phyloP scores from a whole-genome alignment of 2,113 vertebrate species.

The Podiceps cristatus region DNA sequence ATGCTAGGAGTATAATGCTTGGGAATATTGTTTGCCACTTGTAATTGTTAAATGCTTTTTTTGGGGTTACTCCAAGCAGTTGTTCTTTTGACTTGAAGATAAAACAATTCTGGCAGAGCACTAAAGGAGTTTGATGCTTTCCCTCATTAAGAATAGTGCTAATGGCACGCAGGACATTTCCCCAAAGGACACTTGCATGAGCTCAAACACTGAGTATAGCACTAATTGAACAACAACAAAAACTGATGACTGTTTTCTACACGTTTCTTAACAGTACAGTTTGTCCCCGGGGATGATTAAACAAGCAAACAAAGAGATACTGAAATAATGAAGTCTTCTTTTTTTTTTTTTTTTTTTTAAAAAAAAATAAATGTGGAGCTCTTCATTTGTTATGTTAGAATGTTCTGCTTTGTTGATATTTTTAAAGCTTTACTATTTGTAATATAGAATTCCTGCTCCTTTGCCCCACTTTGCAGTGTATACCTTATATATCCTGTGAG shows the following conservation, averaged over 20 bases:
- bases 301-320: slow-evolving; percentile 72
- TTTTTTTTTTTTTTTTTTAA: slow-evolving; percentile 38
- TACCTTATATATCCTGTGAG: slow-evolving; percentile 60
- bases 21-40: slow-evolving; percentile 75
- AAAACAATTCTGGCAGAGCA: slow-evolving; percentile 80
- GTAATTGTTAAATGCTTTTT: slow-evolving; percentile 76
- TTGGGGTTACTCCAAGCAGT: slow-evolving; percentile 78
- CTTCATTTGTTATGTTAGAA: slow-evolving; percentile 57
- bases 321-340: slow-evolving; percentile 75
- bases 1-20: slow-evolving; percentile 57
- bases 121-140: slow-evolving; percentile 78
- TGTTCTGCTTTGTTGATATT: slow-evolving; percentile 62
- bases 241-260: slow-evolving; percentile 74
- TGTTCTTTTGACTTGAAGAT: slow-evolving; percentile 80
- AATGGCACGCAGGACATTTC: slow-evolving; percentile 77
- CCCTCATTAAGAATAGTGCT: slow-evolving; percentile 79
- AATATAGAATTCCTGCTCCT: slow-evolving; percentile 65
- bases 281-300: slow-evolving; percentile 71
- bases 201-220: slow-evolving; percentile 65
- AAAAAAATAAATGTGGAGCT: slow-evolving; percentile 4
- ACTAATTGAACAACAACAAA: slow-evolving; percentile 75
- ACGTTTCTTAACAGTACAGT: slow-evolving; percentile 74
- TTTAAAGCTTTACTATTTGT: slow-evolving; percentile 70
- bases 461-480: slow-evolving; percentile 41
- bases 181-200: slow-evolving; percentile 73